Evolutionary conservation across 1,140 invertebrate species (phyloP).

Genomic region (Drosophila paulistorum): DNA sequence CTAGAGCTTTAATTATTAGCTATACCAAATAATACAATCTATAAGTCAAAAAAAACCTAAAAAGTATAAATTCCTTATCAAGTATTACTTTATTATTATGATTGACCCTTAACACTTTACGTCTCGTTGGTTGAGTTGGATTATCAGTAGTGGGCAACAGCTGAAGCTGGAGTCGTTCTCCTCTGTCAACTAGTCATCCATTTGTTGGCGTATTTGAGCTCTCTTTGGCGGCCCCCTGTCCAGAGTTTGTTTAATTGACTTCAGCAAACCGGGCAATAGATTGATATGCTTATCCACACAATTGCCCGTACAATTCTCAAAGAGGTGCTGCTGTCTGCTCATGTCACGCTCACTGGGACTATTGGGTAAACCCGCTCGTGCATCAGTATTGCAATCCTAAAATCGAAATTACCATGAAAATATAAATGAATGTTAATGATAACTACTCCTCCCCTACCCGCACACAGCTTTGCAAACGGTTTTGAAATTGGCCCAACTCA

Average conservation of each 20-base stretch:
- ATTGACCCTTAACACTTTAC: background rate
- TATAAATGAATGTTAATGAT: background rate
- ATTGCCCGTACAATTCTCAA: slow-evolving; percentile 92
- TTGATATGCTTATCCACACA: slow-evolving; percentile 93
- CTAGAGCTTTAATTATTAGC: slow-evolving; percentile 43
- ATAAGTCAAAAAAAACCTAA: slow-evolving; percentile 30
- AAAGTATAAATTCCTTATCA: slow-evolving; percentile 5
- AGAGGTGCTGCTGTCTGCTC: slow-evolving; percentile 87
- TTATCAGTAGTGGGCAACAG: slow-evolving; percentile 1
- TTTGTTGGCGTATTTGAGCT: slow-evolving; percentile 7
- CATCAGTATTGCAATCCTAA: slow-evolving; percentile 89
- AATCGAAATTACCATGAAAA: background rate
- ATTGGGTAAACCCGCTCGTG: slow-evolving; percentile 88
- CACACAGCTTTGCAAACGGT: slow-evolving; percentile 93
- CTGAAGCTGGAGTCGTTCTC: background rate
- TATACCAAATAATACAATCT: slow-evolving; percentile 65
- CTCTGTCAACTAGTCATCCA: background rate
- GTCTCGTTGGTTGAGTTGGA: background rate
- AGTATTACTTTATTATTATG: slow-evolving; percentile 9
- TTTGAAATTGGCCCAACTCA: slow-evolving; percentile 87
- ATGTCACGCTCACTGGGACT: slow-evolving; percentile 88
- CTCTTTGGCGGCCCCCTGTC: slow-evolving; percentile 53
- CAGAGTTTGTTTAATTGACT: slow-evolving; percentile 89
- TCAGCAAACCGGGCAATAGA: slow-evolving; percentile 89
- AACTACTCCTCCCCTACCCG: slow-evolving; percentile 83